These are phyloP conservation scores for Nothobranchius furzeri DNA, from an alignment of 2,113 vertebrate species.

Conservation along the genomic window DNA sequence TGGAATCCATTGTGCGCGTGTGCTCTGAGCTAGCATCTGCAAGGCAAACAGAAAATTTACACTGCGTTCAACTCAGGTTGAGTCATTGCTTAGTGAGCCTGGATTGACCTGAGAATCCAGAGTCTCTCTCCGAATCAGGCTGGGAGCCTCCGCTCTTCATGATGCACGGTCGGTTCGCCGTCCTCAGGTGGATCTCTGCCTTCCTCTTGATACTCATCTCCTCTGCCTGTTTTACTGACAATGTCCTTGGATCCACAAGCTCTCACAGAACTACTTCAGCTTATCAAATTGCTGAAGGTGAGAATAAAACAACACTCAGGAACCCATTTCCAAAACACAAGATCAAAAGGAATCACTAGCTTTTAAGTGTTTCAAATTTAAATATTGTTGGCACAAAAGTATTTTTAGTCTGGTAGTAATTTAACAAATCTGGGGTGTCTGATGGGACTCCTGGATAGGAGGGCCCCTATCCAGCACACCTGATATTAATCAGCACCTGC, in stretches of 20 bases:
- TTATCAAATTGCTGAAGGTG: slow-evolving; percentile 20
- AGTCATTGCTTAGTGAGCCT: background rate
- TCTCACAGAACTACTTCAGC: slow-evolving; percentile 24
- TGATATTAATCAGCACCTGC: too few species aligned
- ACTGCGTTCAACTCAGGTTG: background rate
- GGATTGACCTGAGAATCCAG: slow-evolving; percentile 89
- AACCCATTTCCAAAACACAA: background rate
- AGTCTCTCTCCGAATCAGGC: slow-evolving; percentile 88
- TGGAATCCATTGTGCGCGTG: slow-evolving; percentile 81
- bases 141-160: slow-evolving; percentile 54
- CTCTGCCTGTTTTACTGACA: slow-evolving; percentile 15
- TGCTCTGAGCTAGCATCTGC: slow-evolving; percentile 89
- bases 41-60: slow-evolving; percentile 7
- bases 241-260: background rate
- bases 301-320: background rate
- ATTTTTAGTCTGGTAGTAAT: background rate
- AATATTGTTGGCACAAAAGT: background rate
- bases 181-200: slow-evolving; percentile 50
- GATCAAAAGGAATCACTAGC: too few species aligned
- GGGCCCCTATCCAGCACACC: too few species aligned
- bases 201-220: slow-evolving; percentile 70
- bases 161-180: slow-evolving; percentile 38
- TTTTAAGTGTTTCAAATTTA: too few species aligned
- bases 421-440: too few species aligned
- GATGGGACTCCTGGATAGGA: too few species aligned